Conservation (phyloP, 2,888 invertebrate genomes). For the Cataglyphis albicans region DNA sequence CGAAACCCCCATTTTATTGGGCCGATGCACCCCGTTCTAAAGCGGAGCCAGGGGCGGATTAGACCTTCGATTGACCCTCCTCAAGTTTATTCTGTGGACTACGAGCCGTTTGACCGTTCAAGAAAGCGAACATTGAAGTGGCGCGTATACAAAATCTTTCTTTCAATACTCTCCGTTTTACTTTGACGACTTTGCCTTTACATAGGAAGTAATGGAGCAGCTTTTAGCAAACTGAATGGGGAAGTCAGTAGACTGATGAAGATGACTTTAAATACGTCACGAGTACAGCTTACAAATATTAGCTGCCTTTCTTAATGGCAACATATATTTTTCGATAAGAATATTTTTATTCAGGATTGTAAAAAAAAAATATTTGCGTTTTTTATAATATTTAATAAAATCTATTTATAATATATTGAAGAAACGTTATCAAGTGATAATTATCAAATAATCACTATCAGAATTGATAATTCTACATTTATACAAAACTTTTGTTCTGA, state of each 20-base stretch:
- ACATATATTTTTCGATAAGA: background rate
- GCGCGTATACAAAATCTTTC: constrained; percentile 55
- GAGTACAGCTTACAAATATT: constrained; percentile 15
- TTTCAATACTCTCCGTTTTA: constrained; percentile 45
- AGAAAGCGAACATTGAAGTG: constrained; percentile 48
- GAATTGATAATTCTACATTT: constrained; percentile 52
- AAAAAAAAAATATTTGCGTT: background rate
- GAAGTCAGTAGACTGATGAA: constrained; percentile 22
- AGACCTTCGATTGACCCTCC: constrained; percentile 66
- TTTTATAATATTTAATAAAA: constrained; percentile 50
- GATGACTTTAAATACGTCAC: constrained; percentile 40
- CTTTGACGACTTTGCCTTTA: constrained; percentile 32
- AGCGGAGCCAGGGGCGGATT: constrained; percentile 53
- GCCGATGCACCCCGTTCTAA: constrained; percentile 47
- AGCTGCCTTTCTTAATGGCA: background rate
- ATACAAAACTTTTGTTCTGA: constrained; percentile 52
- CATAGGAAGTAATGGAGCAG: constrained; percentile 39
- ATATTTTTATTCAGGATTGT: background rate
- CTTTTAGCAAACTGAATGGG: constrained; percentile 43
- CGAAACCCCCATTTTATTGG: constrained; percentile 69
- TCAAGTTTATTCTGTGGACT: constrained; percentile 55
- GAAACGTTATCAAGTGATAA: constrained; percentile 46
- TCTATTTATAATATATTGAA: constrained; percentile 57
- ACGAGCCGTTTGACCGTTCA: constrained; percentile 39
- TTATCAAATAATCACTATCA: constrained; percentile 16